A percentile compares a stretch with the other conserved stretches of the same genome.
Evolutionary conservation across 2,888 invertebrate genomes (phyloP).

Genomic region (Eudemis profundana): DNA sequence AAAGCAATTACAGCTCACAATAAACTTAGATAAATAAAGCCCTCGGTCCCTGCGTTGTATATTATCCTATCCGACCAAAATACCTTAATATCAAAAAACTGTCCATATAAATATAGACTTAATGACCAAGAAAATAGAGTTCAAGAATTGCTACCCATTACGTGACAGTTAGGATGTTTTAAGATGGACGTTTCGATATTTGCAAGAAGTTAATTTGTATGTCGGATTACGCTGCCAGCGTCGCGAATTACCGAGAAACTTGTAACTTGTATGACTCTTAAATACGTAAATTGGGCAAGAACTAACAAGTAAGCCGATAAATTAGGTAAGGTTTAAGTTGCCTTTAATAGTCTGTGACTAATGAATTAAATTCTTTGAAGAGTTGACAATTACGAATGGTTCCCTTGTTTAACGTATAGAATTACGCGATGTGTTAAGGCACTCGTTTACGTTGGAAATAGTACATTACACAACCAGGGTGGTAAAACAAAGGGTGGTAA

Average conservation of each 20-base stretch:
- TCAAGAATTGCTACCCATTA: background rate
- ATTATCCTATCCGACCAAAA: constrained; percentile 9
- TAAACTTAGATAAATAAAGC: constrained; percentile 27
- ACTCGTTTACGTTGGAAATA: no score
- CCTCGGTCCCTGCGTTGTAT: constrained; percentile 4
- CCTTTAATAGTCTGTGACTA: constrained; percentile 17
- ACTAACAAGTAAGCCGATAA: constrained; percentile 4
- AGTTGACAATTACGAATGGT: background rate
- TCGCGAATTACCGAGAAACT: constrained; percentile 35
- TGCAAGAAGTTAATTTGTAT: constrained; percentile 33
- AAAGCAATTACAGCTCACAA: constrained; percentile 22
- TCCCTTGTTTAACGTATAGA: background rate
- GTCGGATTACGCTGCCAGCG: constrained; percentile 32
- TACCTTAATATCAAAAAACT: background rate
- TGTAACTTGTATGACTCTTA: constrained; percentile 18
- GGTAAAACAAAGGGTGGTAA: no score
- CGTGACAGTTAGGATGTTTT: constrained; percentile 5
- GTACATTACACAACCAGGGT: no score
- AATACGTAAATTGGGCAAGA: constrained; percentile 29
- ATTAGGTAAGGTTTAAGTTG: constrained; percentile 13
- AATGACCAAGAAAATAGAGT: background rate
- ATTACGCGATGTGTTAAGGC: background rate
- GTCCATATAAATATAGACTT: background rate
- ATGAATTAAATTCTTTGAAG: constrained; percentile 1
- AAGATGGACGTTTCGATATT: constrained; percentile 3